Conservation (phyloP, 2,888 invertebrate genomes). For the Rhagophthalmus giganteus region DNA sequence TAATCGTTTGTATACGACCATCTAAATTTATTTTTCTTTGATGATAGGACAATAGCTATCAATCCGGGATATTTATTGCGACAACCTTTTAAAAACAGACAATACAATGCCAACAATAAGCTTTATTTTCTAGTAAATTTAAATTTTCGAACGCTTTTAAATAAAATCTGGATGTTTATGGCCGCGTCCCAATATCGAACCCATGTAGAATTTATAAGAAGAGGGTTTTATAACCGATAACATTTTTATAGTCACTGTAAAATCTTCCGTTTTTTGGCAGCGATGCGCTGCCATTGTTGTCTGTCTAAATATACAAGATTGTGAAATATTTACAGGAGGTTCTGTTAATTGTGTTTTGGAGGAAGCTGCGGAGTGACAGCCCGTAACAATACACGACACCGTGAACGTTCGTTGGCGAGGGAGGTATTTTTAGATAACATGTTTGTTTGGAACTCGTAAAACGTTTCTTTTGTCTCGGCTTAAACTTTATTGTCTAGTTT, state of each 20-base stretch:
- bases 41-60: slow-evolving; percentile 20
- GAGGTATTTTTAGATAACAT: slow-evolving; percentile 38
- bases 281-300: slow-evolving; percentile 26
- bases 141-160: neutral
- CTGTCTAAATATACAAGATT: slow-evolving; percentile 34
- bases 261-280: slow-evolving; percentile 23
- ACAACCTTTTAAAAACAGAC: neutral
- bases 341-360: slow-evolving; percentile 39
- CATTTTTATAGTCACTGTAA: slow-evolving; percentile 24
- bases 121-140: neutral
- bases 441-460: slow-evolving; percentile 30
- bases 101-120: neutral
- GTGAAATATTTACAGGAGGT: slow-evolving; percentile 36
- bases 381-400: slow-evolving; percentile 36
- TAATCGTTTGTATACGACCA: slow-evolving; percentile 18
- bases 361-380: slow-evolving; percentile 36
- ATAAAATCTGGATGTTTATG: slow-evolving; percentile 4
- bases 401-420: slow-evolving; percentile 26
- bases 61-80: slow-evolving; percentile 10
- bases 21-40: slow-evolving; percentile 20
- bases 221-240: slow-evolving; percentile 12
- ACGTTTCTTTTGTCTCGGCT: slow-evolving; percentile 26
- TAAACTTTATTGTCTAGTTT: slow-evolving; percentile 32
- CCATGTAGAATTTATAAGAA: slow-evolving; percentile 1
- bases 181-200: neutral